Percentiles rank a stretch among this genome's conserved stretches.
Conservation (phyloP, 1,140 invertebrate genomes). For the Dreissena polymorpha region DNA sequence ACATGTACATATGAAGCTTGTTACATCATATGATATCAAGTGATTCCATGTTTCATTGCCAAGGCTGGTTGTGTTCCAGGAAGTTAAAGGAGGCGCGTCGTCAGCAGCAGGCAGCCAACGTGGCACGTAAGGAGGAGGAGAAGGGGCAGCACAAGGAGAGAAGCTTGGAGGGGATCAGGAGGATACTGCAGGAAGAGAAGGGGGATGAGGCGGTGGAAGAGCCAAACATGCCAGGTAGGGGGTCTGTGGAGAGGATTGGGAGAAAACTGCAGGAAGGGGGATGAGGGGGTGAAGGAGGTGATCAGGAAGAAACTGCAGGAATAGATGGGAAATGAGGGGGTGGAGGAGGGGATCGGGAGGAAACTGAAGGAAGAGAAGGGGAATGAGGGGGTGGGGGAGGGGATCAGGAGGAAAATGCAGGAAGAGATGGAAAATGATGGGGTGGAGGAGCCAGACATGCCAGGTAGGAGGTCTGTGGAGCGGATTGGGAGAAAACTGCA, state of each 20-base stretch:
- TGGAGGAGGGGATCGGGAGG: background rate
- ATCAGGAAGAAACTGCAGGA: background rate
- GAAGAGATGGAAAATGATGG: slow-evolving; percentile 11
- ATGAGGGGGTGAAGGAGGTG: background rate
- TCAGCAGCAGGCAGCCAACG: slow-evolving; percentile 88
- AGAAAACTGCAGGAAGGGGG: background rate
- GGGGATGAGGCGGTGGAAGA: slow-evolving; percentile 32
- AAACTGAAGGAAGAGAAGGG: slow-evolving; percentile 83
- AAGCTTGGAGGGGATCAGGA: slow-evolving; percentile 85
- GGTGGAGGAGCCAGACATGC: slow-evolving; percentile 22
- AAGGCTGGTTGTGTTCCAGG: slow-evolving; percentile 50
- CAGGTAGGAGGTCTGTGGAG: background rate
- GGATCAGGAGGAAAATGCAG: slow-evolving; percentile 81
- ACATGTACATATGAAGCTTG: too few species aligned
- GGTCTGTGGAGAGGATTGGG: background rate
- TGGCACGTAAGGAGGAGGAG: slow-evolving; percentile 85
- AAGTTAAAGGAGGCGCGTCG: slow-evolving; percentile 88
- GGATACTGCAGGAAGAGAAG: slow-evolving; percentile 23
- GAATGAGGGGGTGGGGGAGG: slow-evolving; percentile 86
- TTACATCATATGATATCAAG: too few species aligned
- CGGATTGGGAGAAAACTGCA: background rate
- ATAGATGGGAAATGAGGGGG: background rate
- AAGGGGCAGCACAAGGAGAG: slow-evolving; percentile 87
- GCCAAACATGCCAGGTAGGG: slow-evolving; percentile 7
- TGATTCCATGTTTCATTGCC: too few species aligned